These are phyloP conservation scores for Cecidostiba fungosa DNA, from an alignment of 2,888 invertebrate species.

Conservation along the genomic window DNA sequence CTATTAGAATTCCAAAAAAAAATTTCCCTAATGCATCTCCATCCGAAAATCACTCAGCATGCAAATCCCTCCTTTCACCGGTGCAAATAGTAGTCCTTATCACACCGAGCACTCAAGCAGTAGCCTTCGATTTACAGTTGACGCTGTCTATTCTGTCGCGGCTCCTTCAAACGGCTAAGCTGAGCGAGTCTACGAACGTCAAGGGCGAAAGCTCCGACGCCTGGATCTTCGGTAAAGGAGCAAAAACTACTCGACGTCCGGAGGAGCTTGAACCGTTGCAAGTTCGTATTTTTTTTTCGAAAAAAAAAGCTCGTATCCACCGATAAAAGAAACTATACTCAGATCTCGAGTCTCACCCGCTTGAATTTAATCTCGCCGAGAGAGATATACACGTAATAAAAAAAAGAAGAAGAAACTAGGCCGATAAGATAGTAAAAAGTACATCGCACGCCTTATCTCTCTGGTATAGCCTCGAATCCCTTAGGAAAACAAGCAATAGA, in stretches of 20 bases:
- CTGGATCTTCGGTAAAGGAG: constrained; percentile 66
- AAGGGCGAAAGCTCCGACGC: constrained; percentile 53
- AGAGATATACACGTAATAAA: not conserved
- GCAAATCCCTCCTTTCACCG: not conserved
- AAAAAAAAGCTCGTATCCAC: not conserved
- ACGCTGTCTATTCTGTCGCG: constrained; percentile 65
- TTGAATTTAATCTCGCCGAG: not conserved
- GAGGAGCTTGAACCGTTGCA: not conserved
- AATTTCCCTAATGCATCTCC: not conserved
- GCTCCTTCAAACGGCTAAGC: constrained; percentile 67
- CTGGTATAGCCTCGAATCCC: not conserved
- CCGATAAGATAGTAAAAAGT: constrained; percentile 35
- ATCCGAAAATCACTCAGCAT: not conserved
- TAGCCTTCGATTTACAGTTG: constrained; percentile 59
- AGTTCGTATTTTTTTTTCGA: not conserved
- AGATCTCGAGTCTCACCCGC: not conserved
- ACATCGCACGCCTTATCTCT: not conserved
- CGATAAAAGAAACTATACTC: not conserved
- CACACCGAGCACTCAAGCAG: not conserved
- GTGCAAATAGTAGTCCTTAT: not conserved
- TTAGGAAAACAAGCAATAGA: not conserved
- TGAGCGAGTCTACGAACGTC: constrained; percentile 62
- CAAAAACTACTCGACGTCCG: not conserved
- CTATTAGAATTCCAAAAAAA: not conserved
- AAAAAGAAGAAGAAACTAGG: not conserved